Conservation (phyloP, 2,113 vertebrate genomes). For the Podiceps cristatus region DNA sequence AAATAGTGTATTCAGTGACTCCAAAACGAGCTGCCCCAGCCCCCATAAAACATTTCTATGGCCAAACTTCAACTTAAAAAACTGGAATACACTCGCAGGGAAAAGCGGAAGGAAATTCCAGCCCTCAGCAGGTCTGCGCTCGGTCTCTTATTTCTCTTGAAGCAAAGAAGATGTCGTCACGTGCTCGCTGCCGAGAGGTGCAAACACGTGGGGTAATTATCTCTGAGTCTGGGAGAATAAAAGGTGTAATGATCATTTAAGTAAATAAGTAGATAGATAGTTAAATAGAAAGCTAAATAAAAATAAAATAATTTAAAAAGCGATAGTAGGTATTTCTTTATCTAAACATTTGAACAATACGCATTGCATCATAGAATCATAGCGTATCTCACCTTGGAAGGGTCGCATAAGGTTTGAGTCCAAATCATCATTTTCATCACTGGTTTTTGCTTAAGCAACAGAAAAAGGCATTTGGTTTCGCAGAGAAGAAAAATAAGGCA, state of each 20-base stretch:
- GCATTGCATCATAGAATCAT: background rate
- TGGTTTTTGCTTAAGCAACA: accelerated
- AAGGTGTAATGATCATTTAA: background rate
- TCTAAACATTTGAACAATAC: background rate
- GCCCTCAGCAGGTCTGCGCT: background rate
- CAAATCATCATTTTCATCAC: background rate
- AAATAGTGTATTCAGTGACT: background rate
- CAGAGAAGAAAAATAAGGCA: accelerated
- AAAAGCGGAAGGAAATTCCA: background rate
- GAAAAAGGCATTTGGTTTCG: accelerated
- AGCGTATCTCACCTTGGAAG: background rate
- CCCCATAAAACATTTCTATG: background rate
- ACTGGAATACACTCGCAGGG: background rate
- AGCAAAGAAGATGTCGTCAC: background rate
- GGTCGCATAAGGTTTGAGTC: background rate
- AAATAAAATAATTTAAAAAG: background rate
- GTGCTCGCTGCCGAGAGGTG: background rate
- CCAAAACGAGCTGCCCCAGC: background rate
- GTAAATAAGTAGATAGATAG: background rate
- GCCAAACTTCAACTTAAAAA: background rate
- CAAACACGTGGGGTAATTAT: background rate
- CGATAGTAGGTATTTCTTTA: background rate
- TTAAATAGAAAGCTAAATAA: background rate
- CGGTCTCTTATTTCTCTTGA: background rate
- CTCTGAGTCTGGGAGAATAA: background rate